Evolutionary conservation across 2,888 invertebrate species (phyloP), one percentile per base, ranked within the genome.

Genomic region (Diplolepis rosae): DNA sequence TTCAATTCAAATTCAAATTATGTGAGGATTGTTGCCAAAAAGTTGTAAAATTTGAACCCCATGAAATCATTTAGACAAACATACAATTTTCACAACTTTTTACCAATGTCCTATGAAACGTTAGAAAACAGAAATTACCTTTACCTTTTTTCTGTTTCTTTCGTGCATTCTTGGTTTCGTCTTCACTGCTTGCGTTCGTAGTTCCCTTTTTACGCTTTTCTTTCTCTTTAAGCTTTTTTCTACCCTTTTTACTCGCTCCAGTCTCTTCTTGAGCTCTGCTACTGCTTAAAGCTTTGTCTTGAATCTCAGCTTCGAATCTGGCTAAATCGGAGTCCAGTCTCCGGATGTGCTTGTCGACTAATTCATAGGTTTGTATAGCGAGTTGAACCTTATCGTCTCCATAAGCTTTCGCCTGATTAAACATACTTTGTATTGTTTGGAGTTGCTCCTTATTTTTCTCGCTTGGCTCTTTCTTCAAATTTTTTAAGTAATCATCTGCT

Each of bases 321-420:
- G 98, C 97, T 85, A 99, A 92, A 91, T 99, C 98, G 69, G 97
- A 96, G 89, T 99, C 99, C 83, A 99, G 91, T 81, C 97, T 93
- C 82, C 98, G 92, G 79, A 99, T 99, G 88, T 99, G 98, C 89
- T 98, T 98, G 89, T 99, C 98, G 42, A 98, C 98, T 89, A 98
- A 90, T 90, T 99, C 99, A 86, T 99, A 99, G 0, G 98, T 98
- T 90, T 98, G 98, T 89, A 98, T 97, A 1, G 99, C 98, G 73
- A 99, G 91, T 87, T 98, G 97, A 35, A 99, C 98, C 90, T 99
- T 99, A 84, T 98, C 98, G 87, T 98, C 98, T 1, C 97, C 97
- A 87, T 96, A 97, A 87, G 98, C 98, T 85, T 96, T 96, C 13
- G 98, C 97, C 89, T 97, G 98, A 81, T 95, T 95, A 85, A 98